Evolutionary conservation across 1,140 invertebrate genomes (phyloP).

Genomic region (Pseudomyrmex sp.): DNA sequence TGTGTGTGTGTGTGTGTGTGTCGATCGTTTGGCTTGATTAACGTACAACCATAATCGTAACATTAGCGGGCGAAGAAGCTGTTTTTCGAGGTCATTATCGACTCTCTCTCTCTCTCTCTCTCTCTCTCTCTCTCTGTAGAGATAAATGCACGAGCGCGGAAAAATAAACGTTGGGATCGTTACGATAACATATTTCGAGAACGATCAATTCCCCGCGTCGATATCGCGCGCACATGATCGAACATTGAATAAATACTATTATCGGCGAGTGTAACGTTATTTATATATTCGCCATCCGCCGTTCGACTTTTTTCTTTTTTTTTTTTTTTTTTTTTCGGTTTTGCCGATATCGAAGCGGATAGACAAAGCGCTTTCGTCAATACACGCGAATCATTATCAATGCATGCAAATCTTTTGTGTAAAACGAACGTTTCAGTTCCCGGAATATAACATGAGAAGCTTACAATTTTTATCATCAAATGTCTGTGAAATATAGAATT

Average conservation of each 20-base stretch:
- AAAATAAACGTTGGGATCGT: conserved; percentile 20
- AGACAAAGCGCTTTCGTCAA: conserved; percentile 11
- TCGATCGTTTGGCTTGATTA: conserved; percentile 45
- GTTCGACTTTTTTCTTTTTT: not conserved
- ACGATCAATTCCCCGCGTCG: not conserved
- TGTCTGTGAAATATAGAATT: no score
- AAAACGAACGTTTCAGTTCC: not conserved
- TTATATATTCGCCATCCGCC: conserved; percentile 14
- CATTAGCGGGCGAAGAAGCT: conserved; percentile 37
- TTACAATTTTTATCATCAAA: not conserved
- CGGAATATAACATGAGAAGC: conserved; percentile 1
- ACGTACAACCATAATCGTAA: conserved; percentile 52
- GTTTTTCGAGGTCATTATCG: conserved; percentile 60
- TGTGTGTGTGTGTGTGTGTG: no score
- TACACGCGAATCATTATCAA: no score
- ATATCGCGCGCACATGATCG: conserved; percentile 32
- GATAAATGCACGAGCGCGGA: conserved; percentile 29
- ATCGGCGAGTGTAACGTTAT: conserved; percentile 39
- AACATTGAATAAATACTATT: conserved; percentile 47
- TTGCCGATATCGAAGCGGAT: not conserved
- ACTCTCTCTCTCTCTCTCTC: not conserved
- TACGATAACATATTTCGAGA: conserved; percentile 32
- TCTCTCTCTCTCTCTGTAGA: not conserved
- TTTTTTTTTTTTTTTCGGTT: not conserved
- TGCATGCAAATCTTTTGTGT: conserved; percentile 34